Evolutionary conservation across 2,113 vertebrate species (phyloP), one percentile per base, ranked within the genome.

Genomic region (Sakesphorus luctuosus): DNA sequence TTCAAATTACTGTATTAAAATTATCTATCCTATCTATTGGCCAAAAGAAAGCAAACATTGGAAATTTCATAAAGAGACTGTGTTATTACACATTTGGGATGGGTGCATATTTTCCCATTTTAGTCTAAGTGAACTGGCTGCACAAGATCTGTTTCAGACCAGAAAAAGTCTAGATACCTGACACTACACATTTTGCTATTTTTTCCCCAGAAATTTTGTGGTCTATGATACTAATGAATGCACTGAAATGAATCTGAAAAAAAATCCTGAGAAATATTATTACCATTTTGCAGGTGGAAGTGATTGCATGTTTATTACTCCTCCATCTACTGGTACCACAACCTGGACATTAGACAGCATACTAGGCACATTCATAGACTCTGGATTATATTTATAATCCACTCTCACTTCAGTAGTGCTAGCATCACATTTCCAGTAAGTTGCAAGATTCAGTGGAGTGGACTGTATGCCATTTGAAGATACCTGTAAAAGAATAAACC

Each of bases 361-460:
- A 50, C 98, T 97, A 3, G 99, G 99, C 12, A 95, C 84, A 47
- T 97, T 98, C 99, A 99, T 99, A 80, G 99, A 98, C 65, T 99
- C 99, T 16, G 99, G 99, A 95, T 99, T 99, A 91, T 99, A 99
- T 59, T 98, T 98, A 94, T 99, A 99, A 96, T 99, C 99, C 83
- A 99, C 98, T 90, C 99, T 98, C 66, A 99, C 98, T 93, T 99
- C 99, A 47, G 99, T 99, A 93, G 99, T 99, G 92, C 79, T 98
- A 29, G 98, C 69, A 36, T 97, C 96, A 77, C 99, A 99, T 95
- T 99, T 99, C 99, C 99, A 99, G 89, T 99, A 99, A 14, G 99
- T 99, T 23, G 99, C 99, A 95, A 99, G 98, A 96, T 99, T 99
- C 62, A 99, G 97, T 52, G 99, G 99, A 58, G 99, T 99, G 73